Evolutionary conservation across 2,888 invertebrate species (phyloP).

Genomic region (Dynastes tityus): DNA sequence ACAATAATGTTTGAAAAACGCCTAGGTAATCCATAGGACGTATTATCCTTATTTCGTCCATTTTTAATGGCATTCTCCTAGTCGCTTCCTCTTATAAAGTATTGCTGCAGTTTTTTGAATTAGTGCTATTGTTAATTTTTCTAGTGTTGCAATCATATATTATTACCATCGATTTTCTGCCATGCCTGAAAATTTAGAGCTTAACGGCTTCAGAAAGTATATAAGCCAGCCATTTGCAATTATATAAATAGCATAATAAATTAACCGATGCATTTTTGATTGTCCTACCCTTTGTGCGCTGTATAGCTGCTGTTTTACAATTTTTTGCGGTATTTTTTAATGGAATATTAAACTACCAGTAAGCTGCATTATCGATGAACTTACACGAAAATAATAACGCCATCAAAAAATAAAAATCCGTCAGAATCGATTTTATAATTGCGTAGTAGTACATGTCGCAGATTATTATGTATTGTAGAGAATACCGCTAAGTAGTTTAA

Average conservation of each 20-base stretch:
- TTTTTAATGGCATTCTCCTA: no score
- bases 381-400: no score
- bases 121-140: slow-evolving; percentile 12
- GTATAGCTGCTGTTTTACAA: not conserved
- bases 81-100: not conserved
- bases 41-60: not conserved
- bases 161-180: slow-evolving; percentile 21
- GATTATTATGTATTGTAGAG: slow-evolving; percentile 8
- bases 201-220: slow-evolving; percentile 7
- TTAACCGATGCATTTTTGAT: slow-evolving; percentile 7
- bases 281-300: not conserved
- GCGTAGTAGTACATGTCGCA: not conserved
- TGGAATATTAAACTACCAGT: no score
- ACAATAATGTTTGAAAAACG: no score
- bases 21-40: no score
- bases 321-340: no score
- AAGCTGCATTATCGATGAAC: not conserved
- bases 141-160: slow-evolving; percentile 21
- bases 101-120: slow-evolving; percentile 9
- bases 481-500: not conserved
- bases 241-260: slow-evolving; percentile 21
- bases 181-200: slow-evolving; percentile 13
- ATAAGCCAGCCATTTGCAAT: not conserved
- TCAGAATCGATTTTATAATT: slow-evolving; percentile 23
- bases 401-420: not conserved